Conservation (phyloP, 2,113 vertebrate genomes). For the Lanius collurio region DNA sequence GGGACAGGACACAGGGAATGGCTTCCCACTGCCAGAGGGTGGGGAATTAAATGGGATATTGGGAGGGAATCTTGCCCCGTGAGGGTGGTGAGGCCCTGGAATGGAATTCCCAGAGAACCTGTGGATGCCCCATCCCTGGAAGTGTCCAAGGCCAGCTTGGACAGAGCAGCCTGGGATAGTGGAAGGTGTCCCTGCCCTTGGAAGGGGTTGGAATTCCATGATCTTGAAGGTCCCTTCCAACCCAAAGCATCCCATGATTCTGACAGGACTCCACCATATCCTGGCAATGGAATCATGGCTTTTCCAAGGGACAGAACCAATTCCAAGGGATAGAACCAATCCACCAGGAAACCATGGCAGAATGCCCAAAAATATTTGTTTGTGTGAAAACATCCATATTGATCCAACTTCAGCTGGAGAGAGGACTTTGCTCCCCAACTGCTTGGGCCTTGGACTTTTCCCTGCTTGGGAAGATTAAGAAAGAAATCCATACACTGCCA, state of each 20-base stretch:
- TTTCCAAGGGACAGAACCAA: background rate
- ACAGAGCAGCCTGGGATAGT: fast-evolving
- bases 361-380: background rate
- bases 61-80: fast-evolving
- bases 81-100: fast-evolving
- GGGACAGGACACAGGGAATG: background rate
- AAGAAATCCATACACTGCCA: background rate
- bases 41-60: background rate
- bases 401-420: background rate
- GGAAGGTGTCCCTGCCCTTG: background rate
- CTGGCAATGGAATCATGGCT: background rate
- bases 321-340: background rate
- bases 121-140: background rate
- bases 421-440: background rate
- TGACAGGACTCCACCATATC: background rate
- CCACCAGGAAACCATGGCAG: fast-evolving
- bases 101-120: background rate
- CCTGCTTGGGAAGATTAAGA: background rate
- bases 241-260: background rate
- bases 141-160: background rate
- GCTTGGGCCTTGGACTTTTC: background rate
- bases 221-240: background rate
- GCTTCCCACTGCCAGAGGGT: background rate
- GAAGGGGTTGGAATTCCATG: background rate
- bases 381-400: fast-evolving